Percentiles rank a stretch among this genome's conserved stretches.
phyloP scores from a whole-genome alignment of 2,888 invertebrate genomes.

The Drosophila multiciliata region DNA sequence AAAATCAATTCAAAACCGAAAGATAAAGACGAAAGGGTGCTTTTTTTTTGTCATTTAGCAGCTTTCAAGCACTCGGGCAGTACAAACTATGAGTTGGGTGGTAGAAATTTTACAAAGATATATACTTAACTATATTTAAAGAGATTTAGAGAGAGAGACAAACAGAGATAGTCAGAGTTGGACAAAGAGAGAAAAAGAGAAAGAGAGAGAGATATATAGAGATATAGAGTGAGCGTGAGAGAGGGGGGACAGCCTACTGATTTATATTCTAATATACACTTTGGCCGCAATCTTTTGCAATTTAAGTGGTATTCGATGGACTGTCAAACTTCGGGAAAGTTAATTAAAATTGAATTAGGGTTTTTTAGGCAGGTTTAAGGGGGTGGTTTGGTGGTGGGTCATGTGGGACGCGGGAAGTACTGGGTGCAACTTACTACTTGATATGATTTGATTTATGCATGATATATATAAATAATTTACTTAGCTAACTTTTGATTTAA shows the following conservation, averaged over 20 bases:
- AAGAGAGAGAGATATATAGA: constrained; percentile 22
- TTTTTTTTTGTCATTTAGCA: constrained; percentile 58
- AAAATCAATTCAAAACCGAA: constrained; percentile 36
- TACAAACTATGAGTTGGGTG: constrained; percentile 41
- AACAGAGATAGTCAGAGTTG: constrained; percentile 23
- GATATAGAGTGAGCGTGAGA: constrained; percentile 10
- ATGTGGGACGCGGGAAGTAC: constrained; percentile 42
- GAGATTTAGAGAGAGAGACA: constrained; percentile 18
- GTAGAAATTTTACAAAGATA: constrained; percentile 34
- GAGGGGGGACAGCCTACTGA: constrained; percentile 11
- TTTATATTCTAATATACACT: constrained; percentile 27
- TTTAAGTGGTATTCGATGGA: constrained; percentile 66
- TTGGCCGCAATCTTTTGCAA: constrained; percentile 64
- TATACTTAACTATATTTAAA: constrained; percentile 25
- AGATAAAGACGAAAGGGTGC: constrained; percentile 46
- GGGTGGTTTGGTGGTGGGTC: constrained; percentile 15
- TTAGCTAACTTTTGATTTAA: constrained; percentile 42
- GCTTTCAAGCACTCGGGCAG: constrained; percentile 57
- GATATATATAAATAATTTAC: constrained; percentile 40
- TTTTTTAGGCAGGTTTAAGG: constrained; percentile 17
- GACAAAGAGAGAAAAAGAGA: constrained; percentile 25
- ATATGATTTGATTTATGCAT: constrained; percentile 58
- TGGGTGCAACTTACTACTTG: constrained; percentile 76
- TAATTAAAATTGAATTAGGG: constrained; percentile 70
- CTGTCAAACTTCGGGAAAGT: constrained; percentile 76